phyloP scores from a whole-genome alignment of 2,888 invertebrate species.

The Drosophila fulvimacula region DNA sequence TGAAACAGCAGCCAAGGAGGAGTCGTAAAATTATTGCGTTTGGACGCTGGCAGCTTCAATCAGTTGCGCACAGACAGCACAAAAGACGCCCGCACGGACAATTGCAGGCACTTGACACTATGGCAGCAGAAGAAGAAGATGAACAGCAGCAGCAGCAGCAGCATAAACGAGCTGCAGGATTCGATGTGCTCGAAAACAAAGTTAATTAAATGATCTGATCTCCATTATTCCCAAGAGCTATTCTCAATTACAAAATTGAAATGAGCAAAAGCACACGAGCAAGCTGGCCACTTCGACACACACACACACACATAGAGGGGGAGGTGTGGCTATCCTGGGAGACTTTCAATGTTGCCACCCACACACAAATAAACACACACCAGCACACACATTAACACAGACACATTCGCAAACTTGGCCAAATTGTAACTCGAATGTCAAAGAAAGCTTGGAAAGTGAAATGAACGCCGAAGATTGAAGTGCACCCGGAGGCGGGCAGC shows the following conservation, averaged over 20 bases:
- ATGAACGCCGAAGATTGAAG: conserved; percentile 63
- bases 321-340: conserved; percentile 13
- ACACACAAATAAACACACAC: conserved; percentile 21
- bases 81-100: conserved; percentile 40
- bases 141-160: conserved; percentile 1
- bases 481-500: conserved; percentile 42
- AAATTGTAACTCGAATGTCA: conserved; percentile 77
- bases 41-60: conserved; percentile 67
- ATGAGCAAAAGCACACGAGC: conserved; percentile 67
- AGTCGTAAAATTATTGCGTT: conserved; percentile 69
- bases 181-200: conserved; percentile 78
- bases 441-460: conserved; percentile 77
- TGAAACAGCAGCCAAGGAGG: conserved; percentile 22
- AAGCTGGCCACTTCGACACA: conserved; percentile 25
- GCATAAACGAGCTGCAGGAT: conserved; percentile 12
- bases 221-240: conserved; percentile 82
- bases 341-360: conserved; percentile 25
- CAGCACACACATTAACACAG: conserved; percentile 19
- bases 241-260: conserved; percentile 83
- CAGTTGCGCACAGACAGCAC: conserved; percentile 49
- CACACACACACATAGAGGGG: conserved; percentile 6
- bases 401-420: conserved; percentile 54
- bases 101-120: conserved; percentile 57
- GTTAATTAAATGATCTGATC: conserved; percentile 84
- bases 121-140: conserved; percentile 5